Evolutionary conservation across 1,140 invertebrate species (phyloP).

Genomic region (Diachasmimorpha longicaudata): DNA sequence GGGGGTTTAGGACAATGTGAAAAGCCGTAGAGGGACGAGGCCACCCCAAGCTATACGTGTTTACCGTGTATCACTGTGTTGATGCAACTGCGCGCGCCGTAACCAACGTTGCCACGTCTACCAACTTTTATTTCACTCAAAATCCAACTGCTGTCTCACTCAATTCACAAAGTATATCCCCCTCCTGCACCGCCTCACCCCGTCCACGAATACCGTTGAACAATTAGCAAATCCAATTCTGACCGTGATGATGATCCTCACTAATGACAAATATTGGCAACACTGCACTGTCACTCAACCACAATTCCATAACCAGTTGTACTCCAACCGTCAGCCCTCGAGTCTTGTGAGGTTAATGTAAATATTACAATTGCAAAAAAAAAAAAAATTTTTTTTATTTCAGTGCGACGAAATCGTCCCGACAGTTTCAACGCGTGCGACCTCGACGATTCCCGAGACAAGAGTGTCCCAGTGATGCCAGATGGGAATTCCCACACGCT

Average conservation of each 20-base stretch:
- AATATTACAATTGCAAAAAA: background rate
- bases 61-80: background rate
- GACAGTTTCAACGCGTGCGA: slow-evolving; percentile 39
- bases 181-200: too few relatives aligned
- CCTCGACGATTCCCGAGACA: slow-evolving; percentile 52
- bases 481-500: too few relatives aligned
- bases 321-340: too few relatives aligned
- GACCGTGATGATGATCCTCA: background rate
- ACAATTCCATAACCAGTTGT: background rate
- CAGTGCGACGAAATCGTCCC: background rate
- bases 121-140: background rate
- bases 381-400: background rate
- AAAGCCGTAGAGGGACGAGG: slow-evolving; percentile 34
- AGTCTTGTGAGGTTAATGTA: background rate
- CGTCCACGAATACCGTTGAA: too few relatives aligned
- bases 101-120: background rate
- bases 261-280: slow-evolving; percentile 3
- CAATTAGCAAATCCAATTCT: background rate
- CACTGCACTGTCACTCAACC: slow-evolving; percentile 44
- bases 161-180: background rate
- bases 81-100: background rate
- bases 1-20: slow-evolving; percentile 28
- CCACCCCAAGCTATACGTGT: slow-evolving; percentile 10
- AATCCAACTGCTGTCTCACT: background rate
- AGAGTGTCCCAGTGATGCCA: slow-evolving; percentile 49